phyloP scores from a whole-genome alignment of 2,888 invertebrate genomes.

The Priocnemis perturbator region DNA sequence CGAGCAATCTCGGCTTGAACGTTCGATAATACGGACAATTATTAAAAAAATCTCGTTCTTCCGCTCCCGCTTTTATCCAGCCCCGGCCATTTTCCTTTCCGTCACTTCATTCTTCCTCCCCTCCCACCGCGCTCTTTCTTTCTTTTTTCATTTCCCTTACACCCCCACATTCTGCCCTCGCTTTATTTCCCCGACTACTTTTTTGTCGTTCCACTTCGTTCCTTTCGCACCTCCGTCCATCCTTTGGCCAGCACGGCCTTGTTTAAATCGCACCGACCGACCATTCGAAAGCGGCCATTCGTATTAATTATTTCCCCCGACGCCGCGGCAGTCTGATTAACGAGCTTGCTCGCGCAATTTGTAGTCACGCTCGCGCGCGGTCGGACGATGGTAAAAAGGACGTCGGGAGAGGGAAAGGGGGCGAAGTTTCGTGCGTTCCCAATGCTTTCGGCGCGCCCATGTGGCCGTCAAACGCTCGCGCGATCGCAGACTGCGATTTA shows the following conservation, averaged over 20 bases:
- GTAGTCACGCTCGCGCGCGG: constrained; percentile 41
- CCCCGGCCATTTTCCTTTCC: no score
- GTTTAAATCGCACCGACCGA: constrained; percentile 29
- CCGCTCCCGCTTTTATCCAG: no score
- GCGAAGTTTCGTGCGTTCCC: constrained; percentile 18
- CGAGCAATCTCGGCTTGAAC: no score
- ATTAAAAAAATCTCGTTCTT: no score
- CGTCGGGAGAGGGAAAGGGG: constrained; percentile 1
- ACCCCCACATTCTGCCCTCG: background rate
- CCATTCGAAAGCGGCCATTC: constrained; percentile 42
- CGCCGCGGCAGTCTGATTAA: constrained; percentile 41
- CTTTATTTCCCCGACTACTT: no score
- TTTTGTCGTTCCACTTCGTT: background rate
- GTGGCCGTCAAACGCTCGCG: no score
- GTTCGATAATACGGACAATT: no score
- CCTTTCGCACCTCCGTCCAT: background rate
- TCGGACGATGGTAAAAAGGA: constrained; percentile 34
- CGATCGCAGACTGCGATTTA: no score
- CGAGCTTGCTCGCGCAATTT: constrained; percentile 44
- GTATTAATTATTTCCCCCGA: constrained; percentile 48
- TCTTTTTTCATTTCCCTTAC: background rate
- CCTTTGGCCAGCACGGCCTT: constrained; percentile 16
- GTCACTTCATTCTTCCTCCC: no score
- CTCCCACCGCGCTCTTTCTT: no score
- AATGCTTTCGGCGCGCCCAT: constrained; percentile 1